phyloP scores from a whole-genome alignment of 2,888 invertebrate genomes.

The Elgonia sp. region DNA sequence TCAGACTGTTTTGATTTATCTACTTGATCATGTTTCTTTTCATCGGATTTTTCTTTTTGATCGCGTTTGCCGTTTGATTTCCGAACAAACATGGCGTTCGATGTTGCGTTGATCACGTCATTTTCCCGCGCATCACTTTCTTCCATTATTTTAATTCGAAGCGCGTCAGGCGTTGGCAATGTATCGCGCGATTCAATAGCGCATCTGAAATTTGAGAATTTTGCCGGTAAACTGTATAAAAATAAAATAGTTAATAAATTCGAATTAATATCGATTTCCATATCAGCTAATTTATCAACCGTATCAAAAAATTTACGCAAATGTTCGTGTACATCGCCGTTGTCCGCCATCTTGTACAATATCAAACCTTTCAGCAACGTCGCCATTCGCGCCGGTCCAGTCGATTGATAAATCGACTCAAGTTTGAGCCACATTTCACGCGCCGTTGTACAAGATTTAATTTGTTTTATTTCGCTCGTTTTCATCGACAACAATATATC shows the following conservation, averaged over 20 bases:
- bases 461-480: constrained; percentile 29
- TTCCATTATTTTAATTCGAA: constrained; percentile 66
- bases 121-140: constrained; percentile 55
- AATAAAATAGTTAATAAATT: constrained; percentile 57
- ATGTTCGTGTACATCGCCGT: constrained; percentile 27
- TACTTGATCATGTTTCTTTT: constrained; percentile 8
- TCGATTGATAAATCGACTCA: constrained; percentile 9
- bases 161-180: constrained; percentile 61
- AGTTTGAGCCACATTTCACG: constrained; percentile 8
- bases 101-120: constrained; percentile 25
- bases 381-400: neutral
- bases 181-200: constrained; percentile 32
- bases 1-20: neutral
- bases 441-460: constrained; percentile 25
- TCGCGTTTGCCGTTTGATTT: constrained; percentile 17
- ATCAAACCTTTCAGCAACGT: constrained; percentile 10
- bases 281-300: constrained; percentile 51
- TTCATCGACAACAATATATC: neutral
- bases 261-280: constrained; percentile 61
- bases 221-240: constrained; percentile 62
- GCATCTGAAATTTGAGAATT: constrained; percentile 66
- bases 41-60: constrained; percentile 13
- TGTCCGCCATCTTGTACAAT: constrained; percentile 26
- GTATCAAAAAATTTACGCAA: constrained; percentile 53
- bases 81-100: constrained; percentile 54